Conservation (phyloP, 2,113 vertebrate species). For the Passer montanus region DNA sequence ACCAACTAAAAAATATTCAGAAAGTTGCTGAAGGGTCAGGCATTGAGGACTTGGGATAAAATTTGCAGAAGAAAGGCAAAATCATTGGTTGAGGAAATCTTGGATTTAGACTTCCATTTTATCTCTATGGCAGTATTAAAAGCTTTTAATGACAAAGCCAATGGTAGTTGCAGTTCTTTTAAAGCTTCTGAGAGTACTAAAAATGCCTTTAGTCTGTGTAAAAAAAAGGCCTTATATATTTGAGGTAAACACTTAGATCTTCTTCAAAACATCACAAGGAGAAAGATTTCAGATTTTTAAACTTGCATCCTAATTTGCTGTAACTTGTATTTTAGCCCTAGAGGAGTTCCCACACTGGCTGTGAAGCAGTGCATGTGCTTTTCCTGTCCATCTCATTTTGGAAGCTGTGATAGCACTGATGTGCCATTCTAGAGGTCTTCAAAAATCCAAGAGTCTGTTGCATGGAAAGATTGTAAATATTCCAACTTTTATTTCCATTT, state of each 20-base stretch:
- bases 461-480: not conserved
- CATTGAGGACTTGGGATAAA: not conserved
- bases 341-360: not conserved
- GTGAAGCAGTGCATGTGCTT: not conserved
- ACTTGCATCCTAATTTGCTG: not conserved
- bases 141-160: not conserved
- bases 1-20: not conserved
- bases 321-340: not conserved
- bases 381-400: not conserved
- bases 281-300: not conserved
- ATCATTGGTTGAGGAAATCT: not conserved
- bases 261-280: not conserved
- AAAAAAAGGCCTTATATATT: not conserved
- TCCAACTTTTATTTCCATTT: not conserved
- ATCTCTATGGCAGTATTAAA: not conserved
- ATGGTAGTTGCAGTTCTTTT: not conserved
- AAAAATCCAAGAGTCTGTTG: not conserved
- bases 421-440: not conserved
- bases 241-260: not conserved
- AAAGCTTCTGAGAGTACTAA: not conserved
- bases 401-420: not conserved
- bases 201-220: not conserved
- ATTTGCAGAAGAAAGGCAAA: not conserved
- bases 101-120: not conserved
- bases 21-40: not conserved